Evolutionary conservation across 1,140 invertebrate species (phyloP).

Genomic region (Psilanteris sp.): DNA sequence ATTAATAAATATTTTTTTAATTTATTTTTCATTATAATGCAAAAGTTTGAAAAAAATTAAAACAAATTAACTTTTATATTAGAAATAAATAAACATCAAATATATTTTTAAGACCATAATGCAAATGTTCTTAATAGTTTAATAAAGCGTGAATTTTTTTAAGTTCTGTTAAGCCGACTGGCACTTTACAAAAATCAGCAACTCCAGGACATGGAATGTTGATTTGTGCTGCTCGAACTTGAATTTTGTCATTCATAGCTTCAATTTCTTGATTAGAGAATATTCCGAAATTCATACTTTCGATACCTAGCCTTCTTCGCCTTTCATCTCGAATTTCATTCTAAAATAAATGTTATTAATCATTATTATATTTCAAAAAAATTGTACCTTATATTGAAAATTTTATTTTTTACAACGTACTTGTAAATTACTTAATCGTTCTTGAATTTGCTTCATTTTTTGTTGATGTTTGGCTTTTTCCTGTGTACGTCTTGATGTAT

Average conservation of each 20-base stretch:
- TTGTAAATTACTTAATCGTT: conserved; percentile 36
- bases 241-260: conserved; percentile 57
- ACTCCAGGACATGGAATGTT: conserved; percentile 70
- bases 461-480: conserved; percentile 20
- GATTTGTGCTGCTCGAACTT: conserved; percentile 72
- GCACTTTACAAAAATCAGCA: conserved; percentile 62
- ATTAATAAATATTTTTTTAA: too few species aligned
- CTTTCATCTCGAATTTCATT: conserved; percentile 78
- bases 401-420: conserved; percentile 22
- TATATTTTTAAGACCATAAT: too few species aligned
- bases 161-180: conserved; percentile 73
- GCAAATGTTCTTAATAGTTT: conserved; percentile 72
- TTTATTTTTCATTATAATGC: too few species aligned
- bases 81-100: too few species aligned
- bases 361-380: too few species aligned
- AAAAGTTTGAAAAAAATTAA: too few species aligned
- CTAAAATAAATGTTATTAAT: conserved; percentile 51
- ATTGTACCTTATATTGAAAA: too few species aligned
- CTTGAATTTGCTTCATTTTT: conserved; percentile 28
- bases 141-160: conserved; percentile 74
- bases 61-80: too few species aligned
- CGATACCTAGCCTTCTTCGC: conserved; percentile 78
- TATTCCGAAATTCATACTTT: conserved; percentile 80
- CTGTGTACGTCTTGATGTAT: conserved; percentile 19
- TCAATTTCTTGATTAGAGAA: conserved; percentile 81